Conservation (phyloP, 2,113 vertebrate species). For the Brienomyrus longianalis region DNA sequence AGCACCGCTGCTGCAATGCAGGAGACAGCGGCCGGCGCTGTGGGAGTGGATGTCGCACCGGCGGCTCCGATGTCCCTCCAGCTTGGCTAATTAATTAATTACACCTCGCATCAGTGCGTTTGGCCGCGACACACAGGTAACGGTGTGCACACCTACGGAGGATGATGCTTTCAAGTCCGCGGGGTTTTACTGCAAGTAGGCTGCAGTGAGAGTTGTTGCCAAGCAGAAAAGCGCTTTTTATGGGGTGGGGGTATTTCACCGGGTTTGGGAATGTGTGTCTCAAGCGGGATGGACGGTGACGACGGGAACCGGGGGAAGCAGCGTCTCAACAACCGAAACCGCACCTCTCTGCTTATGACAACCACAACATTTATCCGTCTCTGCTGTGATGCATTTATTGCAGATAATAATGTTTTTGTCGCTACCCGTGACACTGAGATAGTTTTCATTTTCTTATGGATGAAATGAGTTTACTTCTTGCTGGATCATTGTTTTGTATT, state of each 20-base stretch:
- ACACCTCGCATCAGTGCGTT: background rate
- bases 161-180: background rate
- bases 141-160: background rate
- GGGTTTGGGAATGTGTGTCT: background rate
- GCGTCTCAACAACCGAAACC: background rate
- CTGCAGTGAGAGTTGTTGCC: background rate
- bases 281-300: background rate
- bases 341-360: background rate
- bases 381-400: background rate
- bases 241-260: background rate
- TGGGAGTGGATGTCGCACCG: background rate
- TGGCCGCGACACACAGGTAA: background rate
- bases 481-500: background rate
- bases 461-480: background rate
- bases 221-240: background rate
- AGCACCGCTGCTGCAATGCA: constrained; percentile 34
- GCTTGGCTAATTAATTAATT: background rate
- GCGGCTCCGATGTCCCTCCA: background rate
- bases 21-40: constrained; percentile 24
- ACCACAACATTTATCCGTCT: background rate
- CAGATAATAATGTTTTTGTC: background rate
- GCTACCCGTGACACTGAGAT: background rate
- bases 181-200: constrained; percentile 31
- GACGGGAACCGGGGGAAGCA: background rate
- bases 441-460: background rate